Evolutionary conservation across 1,140 invertebrate genomes (phyloP), one percentile per base, ranked within the genome.

Genomic region (Bacillus rossius): DNA sequence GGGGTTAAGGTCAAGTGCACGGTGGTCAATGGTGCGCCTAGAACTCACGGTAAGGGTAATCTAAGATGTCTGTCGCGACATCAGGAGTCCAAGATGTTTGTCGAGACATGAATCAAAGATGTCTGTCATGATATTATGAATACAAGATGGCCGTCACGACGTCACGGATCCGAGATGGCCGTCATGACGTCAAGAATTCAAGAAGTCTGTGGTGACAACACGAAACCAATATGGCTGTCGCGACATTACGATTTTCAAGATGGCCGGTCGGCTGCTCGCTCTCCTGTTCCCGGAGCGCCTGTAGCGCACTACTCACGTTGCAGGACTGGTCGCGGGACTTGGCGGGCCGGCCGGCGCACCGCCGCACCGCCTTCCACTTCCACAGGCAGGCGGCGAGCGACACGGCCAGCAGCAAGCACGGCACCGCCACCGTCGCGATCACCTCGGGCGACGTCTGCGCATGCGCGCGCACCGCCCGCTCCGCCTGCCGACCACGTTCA

Each of bases 361-460:
- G 37, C 8, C 22, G 2, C 17, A 54, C 41, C n/a, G 37, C 52
- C 40, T 54, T 54, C 29, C 52, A 40, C 23, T 54, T 54, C 52
- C 52, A 54, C 2, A 54, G 8, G 23, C 52, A 54, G 20, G 41
- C 40, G 17, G 40, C 41, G n/a, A 41, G n/a, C 19, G 22, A 38
- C 13, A 54, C 25, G 8, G 25, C 52, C n/a, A 54, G 5, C 37
- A 54, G 17, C 1, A 37, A 20, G 2, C 23, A 37, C 13, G 23
- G 22, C 17, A 42, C 8, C 8, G 41, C 17, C 25, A 19, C 37
- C 8, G 23, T 17, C 2, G 41, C 8, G 2, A 54, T 34, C 16
- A 3, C n/a, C 4, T 42, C 37, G 14, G 20, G 37, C 8, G 40
- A 10, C 2, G 52, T 25, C 7, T 19, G 17, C 37, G 1, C 3